These are phyloP conservation scores for Acromyrmex echinatior DNA, from an alignment of 1,140 invertebrate species.

Conservation along the genomic window DNA sequence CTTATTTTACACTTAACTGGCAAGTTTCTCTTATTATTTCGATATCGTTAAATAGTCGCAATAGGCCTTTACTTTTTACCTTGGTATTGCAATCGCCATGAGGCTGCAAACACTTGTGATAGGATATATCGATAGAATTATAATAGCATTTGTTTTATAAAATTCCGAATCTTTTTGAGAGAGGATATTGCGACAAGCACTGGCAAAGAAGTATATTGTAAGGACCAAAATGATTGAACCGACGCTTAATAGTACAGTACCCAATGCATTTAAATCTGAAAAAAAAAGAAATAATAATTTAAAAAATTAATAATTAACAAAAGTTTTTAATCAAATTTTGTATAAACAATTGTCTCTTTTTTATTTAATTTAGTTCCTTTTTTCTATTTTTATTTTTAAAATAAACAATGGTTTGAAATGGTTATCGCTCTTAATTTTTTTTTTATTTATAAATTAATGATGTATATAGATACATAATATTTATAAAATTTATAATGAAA, in stretches of 20 bases:
- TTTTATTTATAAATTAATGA: conserved; percentile 7
- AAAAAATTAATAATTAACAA: background rate
- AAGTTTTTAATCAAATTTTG: background rate
- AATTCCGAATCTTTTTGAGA: conserved; percentile 78
- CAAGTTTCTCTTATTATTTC: conserved; percentile 26
- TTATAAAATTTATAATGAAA: background rate
- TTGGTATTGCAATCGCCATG: conserved; percentile 82
- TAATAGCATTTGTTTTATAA: conserved; percentile 80
- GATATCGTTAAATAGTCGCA: background rate
- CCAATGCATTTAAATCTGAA: conserved; percentile 79
- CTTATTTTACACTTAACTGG: conserved; percentile 13
- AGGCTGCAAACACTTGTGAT: conserved; percentile 82
- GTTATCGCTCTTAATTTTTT: background rate
- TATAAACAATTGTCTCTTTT: background rate
- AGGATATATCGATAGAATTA: conserved; percentile 82
- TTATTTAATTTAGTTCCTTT: background rate
- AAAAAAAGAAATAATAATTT: conserved; percentile 17
- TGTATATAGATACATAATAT: background rate
- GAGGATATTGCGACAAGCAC: conserved; percentile 80
- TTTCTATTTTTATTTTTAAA: conserved; percentile 8
- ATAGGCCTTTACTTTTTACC: conserved; percentile 74
- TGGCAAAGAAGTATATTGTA: conserved; percentile 79
- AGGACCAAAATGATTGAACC: conserved; percentile 74
- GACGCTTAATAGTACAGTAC: conserved; percentile 73
- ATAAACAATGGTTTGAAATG: background rate